Base-by-base conservation (phyloP, 2,888 invertebrate genomes). In the Aphodius granarius region DNA sequence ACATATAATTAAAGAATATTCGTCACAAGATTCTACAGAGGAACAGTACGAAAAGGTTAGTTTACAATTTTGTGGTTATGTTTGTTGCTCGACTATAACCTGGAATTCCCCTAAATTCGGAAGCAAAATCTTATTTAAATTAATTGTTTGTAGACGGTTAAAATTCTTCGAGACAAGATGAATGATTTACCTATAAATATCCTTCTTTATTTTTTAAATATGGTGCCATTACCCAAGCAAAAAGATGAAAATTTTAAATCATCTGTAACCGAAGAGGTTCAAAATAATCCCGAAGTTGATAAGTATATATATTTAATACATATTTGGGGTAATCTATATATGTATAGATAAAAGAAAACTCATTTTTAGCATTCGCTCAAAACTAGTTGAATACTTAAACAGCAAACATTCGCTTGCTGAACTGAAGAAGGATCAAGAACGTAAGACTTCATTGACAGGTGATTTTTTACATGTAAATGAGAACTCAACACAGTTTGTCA, bases 161-260 rank as follows among this genome's bases (percentile, higher is more conserved):
- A 84, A 76, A 80, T 80, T 62, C 83, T 87, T 66, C 84, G 84
- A 76, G 82, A 82, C 66, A 82, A 85, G 73, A 81, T 87, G 83
- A 84, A 83, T 76, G 85, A 85, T 80, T 78, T 87, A 70, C 86
- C 86, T n/a, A 80, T 84, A 13, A 83, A 85, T 73, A 85, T 86
- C 72, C 78, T 86, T 22, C 81, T 85, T 4, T 86, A 86, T 78
- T 83, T 85, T 73, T 79, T 87, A 71, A 86, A 86, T 13, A 82
- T 86, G 74, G 84, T 87, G 16, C 86, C 86, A 68, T 82, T 85
- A 79, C 86, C 86, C 1, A 81, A 83, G 62, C 75, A 75, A 70
- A 79, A 43, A 18, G 21, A 16, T 15, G 63, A 75, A 15, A 17
- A 63, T 13, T 77, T 71, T 62, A 75, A 77, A 68, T 77, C 73